phyloP scores from a whole-genome alignment of 1,140 invertebrate species.

The Brachystomella parvula region DNA sequence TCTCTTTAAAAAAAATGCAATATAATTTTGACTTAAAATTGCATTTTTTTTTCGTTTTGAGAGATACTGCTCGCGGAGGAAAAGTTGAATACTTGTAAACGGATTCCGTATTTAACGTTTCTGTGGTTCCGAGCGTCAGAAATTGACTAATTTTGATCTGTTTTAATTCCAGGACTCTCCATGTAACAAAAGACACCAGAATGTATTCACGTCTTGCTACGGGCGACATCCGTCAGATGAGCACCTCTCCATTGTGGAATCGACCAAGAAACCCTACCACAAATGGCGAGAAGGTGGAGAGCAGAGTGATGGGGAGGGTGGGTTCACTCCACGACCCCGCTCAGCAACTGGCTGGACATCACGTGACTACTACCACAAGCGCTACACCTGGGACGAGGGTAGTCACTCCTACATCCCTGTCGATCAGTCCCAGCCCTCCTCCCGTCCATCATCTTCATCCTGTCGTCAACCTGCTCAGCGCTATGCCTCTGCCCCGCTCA shows the following conservation, averaged over 20 bases:
- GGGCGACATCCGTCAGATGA: conserved; percentile 38
- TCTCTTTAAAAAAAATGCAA: too few relatives aligned
- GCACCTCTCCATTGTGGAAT: conserved; percentile 18
- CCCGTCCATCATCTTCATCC: conserved; percentile 9
- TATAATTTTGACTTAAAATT: too few relatives aligned
- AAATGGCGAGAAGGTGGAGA: conserved; percentile 16
- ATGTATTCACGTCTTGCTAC: conserved; percentile 43
- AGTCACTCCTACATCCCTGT: conserved; percentile 32
- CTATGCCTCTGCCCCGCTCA: conserved; percentile 23
- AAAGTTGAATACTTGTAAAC: too few relatives aligned
- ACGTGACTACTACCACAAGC: conserved; percentile 15
- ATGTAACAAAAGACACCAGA: conserved; percentile 41
- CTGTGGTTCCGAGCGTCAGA: too few relatives aligned
- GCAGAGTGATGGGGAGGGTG: conserved; percentile 28
- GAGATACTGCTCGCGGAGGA: too few relatives aligned
- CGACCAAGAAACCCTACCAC: conserved; percentile 1
- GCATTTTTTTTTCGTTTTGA: too few relatives aligned
- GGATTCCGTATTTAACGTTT: too few relatives aligned
- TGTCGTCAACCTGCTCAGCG: conserved; percentile 38
- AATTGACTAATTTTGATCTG: too few relatives aligned
- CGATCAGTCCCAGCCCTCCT: conserved; percentile 16
- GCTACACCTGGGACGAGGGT: conserved; percentile 34
- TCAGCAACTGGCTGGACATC: not conserved
- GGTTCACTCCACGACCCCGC: conserved; percentile 23
- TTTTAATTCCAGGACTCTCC: conserved; percentile 40